Evolutionary conservation across 2,113 vertebrate genomes (phyloP).

Genomic region (Phalacrocorax pelagicus): DNA sequence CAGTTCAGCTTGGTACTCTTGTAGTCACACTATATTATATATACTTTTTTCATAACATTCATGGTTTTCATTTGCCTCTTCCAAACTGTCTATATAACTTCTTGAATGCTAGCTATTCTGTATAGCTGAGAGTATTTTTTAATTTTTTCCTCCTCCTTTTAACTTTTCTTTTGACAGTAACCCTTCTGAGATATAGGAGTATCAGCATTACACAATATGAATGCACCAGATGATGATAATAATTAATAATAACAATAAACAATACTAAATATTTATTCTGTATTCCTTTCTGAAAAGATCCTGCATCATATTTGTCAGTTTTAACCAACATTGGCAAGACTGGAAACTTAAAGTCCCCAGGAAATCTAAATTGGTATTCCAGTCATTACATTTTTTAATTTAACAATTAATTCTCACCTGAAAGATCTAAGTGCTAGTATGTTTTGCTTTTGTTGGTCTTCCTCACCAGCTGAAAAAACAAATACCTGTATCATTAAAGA

Average conservation of each 20-base stretch:
- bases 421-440: neutral
- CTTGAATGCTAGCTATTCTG: neutral
- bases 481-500: neutral
- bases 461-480: neutral
- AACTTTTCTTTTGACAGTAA: neutral
- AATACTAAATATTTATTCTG: too few relatives aligned
- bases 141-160: accelerated
- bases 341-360: neutral
- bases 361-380: neutral
- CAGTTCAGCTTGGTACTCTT: neutral
- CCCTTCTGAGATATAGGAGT: neutral
- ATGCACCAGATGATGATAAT: neutral
- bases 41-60: neutral
- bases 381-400: neutral
- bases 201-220: neutral
- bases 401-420: neutral
- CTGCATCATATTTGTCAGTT: neutral
- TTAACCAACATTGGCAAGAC: neutral
- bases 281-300: neutral
- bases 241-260: too few relatives aligned
- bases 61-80: neutral
- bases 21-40: neutral
- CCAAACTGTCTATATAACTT: neutral
- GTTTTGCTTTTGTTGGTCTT: neutral
- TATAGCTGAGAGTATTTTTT: neutral